Base-by-base conservation (phyloP, 2,113 vertebrate genomes). In the Oxyruncus cristatus region DNA sequence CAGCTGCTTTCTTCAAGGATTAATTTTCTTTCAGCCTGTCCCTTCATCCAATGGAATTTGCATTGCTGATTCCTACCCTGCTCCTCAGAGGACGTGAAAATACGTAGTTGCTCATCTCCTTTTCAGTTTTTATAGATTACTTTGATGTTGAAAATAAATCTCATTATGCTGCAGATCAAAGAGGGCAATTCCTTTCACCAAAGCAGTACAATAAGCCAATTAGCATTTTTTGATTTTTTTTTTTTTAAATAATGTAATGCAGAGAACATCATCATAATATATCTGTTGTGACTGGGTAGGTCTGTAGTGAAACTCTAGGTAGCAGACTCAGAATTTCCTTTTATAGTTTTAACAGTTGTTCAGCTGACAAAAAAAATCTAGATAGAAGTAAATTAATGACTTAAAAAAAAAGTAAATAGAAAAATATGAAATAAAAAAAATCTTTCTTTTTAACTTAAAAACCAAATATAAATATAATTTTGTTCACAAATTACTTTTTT, bases 81-180 rank as follows among this genome's bases (percentile, higher is more conserved):
- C 83, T 80, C n/a, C 72, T 97, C 61, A 93, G 68, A 97, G 93
- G 80, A 50, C 62, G 70, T 27, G 80, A 76, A 95, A 96, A 95
- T 93, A 88, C 61, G 73, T 94, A 96, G 72, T 87, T 96, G 49
- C 66, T 95, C 88, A 91, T 95, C 88, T 90, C 35, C 66, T 95
- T 95, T 88, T 97, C 65, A 77, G 65, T 93, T 96, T 98, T 97
- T 96, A 96, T 85, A 97, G 86, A 97, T 88, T 92, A 82, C 95
- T 98, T 97, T 98, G 96, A 97, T 97, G 91, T 96, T 97, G 52
- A 95, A 95, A 98, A 98, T 97, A 97, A 96, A 91, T 96, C 94
- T 97, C 80, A 97, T 97, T 97, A 96, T 92, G 91, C 70, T 82
- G 49, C 61, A 95, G 88, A 97, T 97, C 94, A 97, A 98, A 98